Base-by-base conservation (phyloP, 2,113 vertebrate species). In the Chitala chitala region DNA sequence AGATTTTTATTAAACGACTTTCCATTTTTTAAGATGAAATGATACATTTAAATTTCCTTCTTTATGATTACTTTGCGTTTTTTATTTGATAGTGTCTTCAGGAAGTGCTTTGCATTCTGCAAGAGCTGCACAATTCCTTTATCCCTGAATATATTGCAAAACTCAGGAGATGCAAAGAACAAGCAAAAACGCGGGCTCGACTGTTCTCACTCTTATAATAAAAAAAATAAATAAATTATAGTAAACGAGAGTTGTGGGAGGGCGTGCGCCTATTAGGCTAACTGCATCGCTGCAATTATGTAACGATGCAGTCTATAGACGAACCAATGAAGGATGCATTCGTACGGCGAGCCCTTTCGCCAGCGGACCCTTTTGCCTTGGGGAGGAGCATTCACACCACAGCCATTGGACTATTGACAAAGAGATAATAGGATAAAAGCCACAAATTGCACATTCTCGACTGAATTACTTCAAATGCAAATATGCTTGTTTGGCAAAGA, bases 391-490 rank as follows among this genome's bases (percentile, higher is more conserved):
- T 66, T 31, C 31, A 66, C 10, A 46, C 42, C 42, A 66, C 20
- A 22, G 26, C 64, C n/a, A n/a, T 36, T 44, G 64, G n/a, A 66
- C 64, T 44, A 66, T 15, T 48, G 64, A 66, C 64, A 76, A 36
- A 71, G 55, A 58, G 77, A 77, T 79, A 81, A 81, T 79, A 71
- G 72, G 59, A 80, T 53, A 76, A 75, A 73, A 68, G 29, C 26
- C 46, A 51, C 72, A 70, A 54, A 76, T 22, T 71, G 26, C 76
- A 74, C 56, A 70, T 36, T 77, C 64, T 40, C 75, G 74, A 40
- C 63, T 51, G 38, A 77, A 73, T 79, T 74, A 68, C 72, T 59
- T 54, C 75, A 69, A 61, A 74, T 68, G 68, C 38, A 76, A 81
- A 75, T 74, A 72, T 42, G 15, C 40, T 71, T 15, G 58, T 61